phyloP scores from a whole-genome alignment of 2,888 invertebrate genomes.

The Girardia tigrina region DNA sequence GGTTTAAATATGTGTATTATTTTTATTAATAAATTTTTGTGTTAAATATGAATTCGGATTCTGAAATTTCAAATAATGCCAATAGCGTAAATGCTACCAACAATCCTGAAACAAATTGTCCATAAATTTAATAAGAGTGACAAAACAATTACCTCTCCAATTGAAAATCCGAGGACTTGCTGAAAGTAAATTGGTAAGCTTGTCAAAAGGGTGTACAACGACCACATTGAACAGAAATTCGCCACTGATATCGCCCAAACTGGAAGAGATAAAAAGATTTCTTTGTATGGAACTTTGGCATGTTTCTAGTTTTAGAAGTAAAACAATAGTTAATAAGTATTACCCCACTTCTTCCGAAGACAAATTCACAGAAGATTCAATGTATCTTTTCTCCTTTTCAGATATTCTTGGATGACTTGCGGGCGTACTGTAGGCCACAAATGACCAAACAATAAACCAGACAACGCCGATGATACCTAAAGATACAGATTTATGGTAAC shows the following conservation, averaged over 20 bases:
- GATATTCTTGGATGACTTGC: slow-evolving; percentile 48
- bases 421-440: slow-evolving; percentile 48
- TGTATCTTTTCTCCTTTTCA: background rate
- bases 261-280: slow-evolving; percentile 2
- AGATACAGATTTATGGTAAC: slow-evolving; percentile 43
- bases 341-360: background rate
- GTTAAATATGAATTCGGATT: no score
- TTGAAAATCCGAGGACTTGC: slow-evolving; percentile 6
- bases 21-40: no score
- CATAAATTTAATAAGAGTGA: no score
- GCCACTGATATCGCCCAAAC: slow-evolving; percentile 21
- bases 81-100: no score
- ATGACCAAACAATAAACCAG: slow-evolving; percentile 59
- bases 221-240: slow-evolving; percentile 14
- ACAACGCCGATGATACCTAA: slow-evolving; percentile 51
- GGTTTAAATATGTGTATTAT: no score
- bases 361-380: background rate
- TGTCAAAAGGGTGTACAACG: slow-evolving; percentile 11
- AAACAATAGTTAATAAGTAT: background rate
- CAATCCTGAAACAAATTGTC: no score
- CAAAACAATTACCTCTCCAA: background rate
- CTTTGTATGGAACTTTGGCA: background rate
- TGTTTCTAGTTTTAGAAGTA: background rate
- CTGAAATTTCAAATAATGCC: no score
- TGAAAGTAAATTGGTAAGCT: background rate